A percentile compares a stretch with the other conserved stretches of the same genome.
These are phyloP conservation scores for Dermatemys mawii DNA, from an alignment of 2,113 vertebrate species.

Conservation along the genomic window DNA sequence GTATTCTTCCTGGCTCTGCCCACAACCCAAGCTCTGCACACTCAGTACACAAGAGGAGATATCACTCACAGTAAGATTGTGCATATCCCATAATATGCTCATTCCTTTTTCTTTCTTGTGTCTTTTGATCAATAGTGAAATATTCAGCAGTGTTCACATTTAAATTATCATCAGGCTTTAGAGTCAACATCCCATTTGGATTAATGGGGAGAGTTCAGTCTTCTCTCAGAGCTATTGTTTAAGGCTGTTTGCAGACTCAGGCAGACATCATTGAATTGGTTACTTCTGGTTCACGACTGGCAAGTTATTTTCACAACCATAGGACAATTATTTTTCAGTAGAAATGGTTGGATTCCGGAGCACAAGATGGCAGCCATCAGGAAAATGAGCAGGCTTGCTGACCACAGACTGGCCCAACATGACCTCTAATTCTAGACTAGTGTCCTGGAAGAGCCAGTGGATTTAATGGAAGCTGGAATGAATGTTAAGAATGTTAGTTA, in stretches of 20 bases:
- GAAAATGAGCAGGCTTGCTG: constrained; percentile 69
- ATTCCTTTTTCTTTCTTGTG: constrained; percentile 75
- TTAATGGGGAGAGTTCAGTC: constrained; percentile 73
- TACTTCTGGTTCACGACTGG: constrained; percentile 65
- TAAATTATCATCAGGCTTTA: constrained; percentile 79
- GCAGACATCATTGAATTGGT: constrained; percentile 73
- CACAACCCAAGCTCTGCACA: constrained; percentile 68
- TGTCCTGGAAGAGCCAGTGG: constrained; percentile 75
- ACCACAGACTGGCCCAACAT: constrained; percentile 69
- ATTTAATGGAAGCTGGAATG: constrained; percentile 76
- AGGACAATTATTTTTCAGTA: constrained; percentile 69
- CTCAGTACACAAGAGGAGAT: constrained; percentile 72
- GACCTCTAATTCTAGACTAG: constrained; percentile 69
- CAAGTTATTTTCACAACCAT: constrained; percentile 71
- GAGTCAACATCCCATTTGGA: constrained; percentile 77
- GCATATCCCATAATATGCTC: constrained; percentile 75
- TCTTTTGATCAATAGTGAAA: constrained; percentile 72
- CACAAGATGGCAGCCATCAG: constrained; percentile 69
- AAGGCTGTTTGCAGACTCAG: constrained; percentile 75
- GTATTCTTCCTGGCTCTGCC: constrained; percentile 64
- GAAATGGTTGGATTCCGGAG: constrained; percentile 73
- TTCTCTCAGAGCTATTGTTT: constrained; percentile 76
- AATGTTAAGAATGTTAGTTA: constrained; percentile 72
- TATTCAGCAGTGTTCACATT: constrained; percentile 73
- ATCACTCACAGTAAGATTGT: constrained; percentile 77